A percentile compares a stretch with the other conserved stretches of the same genome.
phyloP scores from a whole-genome alignment of 2,113 vertebrate genomes.

The Maccullochella peelii region DNA sequence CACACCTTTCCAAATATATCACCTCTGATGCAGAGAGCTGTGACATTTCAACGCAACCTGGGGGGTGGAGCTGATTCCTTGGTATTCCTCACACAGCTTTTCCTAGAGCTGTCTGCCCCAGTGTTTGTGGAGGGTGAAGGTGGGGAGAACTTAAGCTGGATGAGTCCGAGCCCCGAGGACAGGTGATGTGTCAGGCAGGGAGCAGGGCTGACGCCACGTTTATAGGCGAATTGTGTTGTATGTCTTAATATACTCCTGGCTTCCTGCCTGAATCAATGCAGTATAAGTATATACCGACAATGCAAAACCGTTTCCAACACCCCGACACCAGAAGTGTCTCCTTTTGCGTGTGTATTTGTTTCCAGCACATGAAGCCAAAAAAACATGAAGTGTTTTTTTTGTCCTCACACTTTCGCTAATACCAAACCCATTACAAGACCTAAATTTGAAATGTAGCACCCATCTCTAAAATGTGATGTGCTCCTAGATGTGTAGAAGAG shows the following conservation, averaged over 20 bases:
- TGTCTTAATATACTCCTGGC: slow-evolving; percentile 5
- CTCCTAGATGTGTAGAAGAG: slow-evolving; percentile 9
- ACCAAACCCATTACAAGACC: not conserved
- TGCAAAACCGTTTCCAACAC: not conserved
- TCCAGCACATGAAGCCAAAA: slow-evolving; percentile 2
- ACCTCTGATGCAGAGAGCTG: slow-evolving; percentile 61
- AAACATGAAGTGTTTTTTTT: slow-evolving; percentile 9
- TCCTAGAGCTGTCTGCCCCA: slow-evolving; percentile 51
- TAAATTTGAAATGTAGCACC: slow-evolving; percentile 8
- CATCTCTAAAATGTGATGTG: slow-evolving; percentile 16
- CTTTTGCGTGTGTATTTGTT: slow-evolving; percentile 4
- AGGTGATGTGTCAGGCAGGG: slow-evolving; percentile 44
- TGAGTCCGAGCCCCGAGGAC: slow-evolving; percentile 30
- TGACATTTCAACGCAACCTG: slow-evolving; percentile 73
- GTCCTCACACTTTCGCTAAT: not conserved
- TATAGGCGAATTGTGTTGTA: not conserved
- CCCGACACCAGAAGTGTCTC: not conserved
- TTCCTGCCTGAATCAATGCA: not conserved
- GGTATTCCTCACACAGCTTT: slow-evolving; percentile 62
- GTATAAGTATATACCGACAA: not conserved
- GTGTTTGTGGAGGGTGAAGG: slow-evolving; percentile 61
- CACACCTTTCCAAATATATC: slow-evolving; percentile 77
- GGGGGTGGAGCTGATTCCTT: slow-evolving; percentile 51
- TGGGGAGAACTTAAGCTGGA: slow-evolving; percentile 42
- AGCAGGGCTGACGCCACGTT: slow-evolving; percentile 31